These are phyloP conservation scores for Larimichthys polyactis DNA, from an alignment of 2,113 vertebrate species.

Conservation along the genomic window DNA sequence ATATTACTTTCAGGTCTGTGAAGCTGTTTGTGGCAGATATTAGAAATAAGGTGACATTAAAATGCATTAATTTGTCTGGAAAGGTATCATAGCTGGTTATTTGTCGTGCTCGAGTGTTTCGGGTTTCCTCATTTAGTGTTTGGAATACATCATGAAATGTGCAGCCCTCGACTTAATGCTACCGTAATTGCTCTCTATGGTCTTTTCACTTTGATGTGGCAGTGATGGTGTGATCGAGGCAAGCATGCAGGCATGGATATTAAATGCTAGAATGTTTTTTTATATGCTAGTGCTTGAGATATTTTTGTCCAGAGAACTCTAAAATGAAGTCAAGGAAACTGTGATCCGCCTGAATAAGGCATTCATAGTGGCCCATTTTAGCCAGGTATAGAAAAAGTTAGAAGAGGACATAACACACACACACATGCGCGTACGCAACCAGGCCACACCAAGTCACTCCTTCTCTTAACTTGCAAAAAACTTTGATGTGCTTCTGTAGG, in stretches of 20 bases:
- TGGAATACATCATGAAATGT: neutral
- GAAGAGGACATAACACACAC: neutral
- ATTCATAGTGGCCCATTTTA: conserved; percentile 3
- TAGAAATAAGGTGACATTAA: neutral
- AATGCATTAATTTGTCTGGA: neutral
- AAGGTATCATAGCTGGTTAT: neutral
- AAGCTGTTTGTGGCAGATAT: neutral
- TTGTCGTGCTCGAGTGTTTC: neutral
- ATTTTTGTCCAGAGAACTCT: neutral
- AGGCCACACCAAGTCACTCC: neutral
- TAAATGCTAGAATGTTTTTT: neutral
- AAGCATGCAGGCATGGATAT: neutral
- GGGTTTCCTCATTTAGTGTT: neutral
- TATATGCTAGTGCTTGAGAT: neutral
- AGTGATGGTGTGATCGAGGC: neutral
- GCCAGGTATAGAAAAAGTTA: neutral
- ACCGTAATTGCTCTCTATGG: neutral
- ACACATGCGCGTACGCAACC: neutral
- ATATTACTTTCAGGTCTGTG: neutral
- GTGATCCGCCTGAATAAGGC: neutral
- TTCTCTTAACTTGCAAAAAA: conserved; percentile 52
- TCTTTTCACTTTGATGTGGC: neutral
- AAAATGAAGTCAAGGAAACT: neutral
- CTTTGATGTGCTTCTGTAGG: conserved; percentile 45
- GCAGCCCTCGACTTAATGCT: neutral